These are phyloP conservation scores for Ascidia mentula DNA, from an alignment of 23 tunicate species.

Conservation along the genomic window DNA sequence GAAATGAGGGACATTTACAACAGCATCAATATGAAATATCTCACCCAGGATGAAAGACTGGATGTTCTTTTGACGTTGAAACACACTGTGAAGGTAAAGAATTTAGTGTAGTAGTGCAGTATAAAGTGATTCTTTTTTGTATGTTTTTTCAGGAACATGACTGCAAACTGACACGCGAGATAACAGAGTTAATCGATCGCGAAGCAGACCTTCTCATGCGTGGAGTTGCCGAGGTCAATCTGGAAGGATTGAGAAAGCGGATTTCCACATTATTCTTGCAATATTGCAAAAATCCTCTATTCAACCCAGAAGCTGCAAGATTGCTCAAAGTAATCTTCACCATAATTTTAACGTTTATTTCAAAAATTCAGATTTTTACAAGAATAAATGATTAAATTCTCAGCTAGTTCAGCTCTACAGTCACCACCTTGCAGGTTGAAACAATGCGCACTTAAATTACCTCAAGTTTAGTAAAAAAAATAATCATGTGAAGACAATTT, in stretches of 20 bases:
- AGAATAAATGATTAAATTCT: background rate
- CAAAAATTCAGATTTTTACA: background rate
- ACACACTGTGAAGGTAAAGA: constrained; percentile 89
- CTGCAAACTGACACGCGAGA: constrained; percentile 83
- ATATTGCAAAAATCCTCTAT: constrained; percentile 89
- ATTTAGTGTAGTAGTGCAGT: background rate
- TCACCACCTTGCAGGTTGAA: too few species aligned
- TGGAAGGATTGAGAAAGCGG: constrained; percentile 84
- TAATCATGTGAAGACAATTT: background rate
- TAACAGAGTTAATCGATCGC: constrained; percentile 77
- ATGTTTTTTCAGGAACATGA: constrained; percentile 62
- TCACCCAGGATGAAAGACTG: constrained; percentile 92
- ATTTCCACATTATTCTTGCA: constrained; percentile 72
- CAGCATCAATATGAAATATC: constrained; percentile 94
- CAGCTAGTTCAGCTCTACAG: too few species aligned
- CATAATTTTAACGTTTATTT: background rate
- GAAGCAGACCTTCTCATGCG: constrained; percentile 94
- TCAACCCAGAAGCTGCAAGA: constrained; percentile 93
- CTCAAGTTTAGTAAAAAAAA: background rate
- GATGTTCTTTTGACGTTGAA: constrained; percentile 88
- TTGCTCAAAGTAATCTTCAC: constrained; percentile 57
- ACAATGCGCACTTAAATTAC: too few species aligned
- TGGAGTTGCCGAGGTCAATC: constrained; percentile 51
- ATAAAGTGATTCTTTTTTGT: background rate
- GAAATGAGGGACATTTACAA: constrained; percentile 96